Evolutionary conservation across 2,113 vertebrate genomes (phyloP).

Genomic region (Orycteropus afer): DNA sequence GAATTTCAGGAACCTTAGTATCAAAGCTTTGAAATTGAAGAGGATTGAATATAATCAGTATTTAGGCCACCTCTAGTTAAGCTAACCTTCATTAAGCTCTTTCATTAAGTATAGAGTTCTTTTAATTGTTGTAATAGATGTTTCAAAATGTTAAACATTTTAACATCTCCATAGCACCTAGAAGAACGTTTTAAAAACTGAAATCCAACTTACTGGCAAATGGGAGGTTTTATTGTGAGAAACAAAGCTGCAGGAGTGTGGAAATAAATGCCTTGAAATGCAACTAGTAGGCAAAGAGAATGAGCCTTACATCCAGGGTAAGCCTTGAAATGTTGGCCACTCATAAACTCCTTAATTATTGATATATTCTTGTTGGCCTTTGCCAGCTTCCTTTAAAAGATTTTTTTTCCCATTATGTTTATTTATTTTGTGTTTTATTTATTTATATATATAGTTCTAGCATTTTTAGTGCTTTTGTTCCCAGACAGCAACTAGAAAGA

Average conservation of each 20-base stretch:
- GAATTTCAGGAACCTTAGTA: neutral
- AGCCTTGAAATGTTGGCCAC: neutral
- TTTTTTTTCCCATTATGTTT: neutral
- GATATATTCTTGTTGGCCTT: neutral
- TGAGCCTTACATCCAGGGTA: neutral
- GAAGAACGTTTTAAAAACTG: neutral
- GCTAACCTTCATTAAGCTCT: neutral
- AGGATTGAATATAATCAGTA: neutral
- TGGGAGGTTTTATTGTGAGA: neutral
- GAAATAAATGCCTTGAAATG: conserved; percentile 23
- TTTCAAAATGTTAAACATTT: neutral
- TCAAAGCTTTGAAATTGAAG: neutral
- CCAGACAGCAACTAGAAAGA: neutral
- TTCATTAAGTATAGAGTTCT: neutral
- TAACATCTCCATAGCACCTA: neutral
- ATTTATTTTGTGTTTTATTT: neutral
- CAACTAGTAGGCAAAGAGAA: neutral
- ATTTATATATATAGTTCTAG: neutral
- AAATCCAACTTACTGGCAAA: neutral
- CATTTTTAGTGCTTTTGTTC: neutral
- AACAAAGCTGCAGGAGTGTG: neutral
- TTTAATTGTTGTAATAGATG: neutral
- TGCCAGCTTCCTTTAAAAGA: neutral
- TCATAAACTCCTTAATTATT: neutral
- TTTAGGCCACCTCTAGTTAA: neutral